Evolutionary conservation across 2,113 vertebrate species (phyloP).

Genomic region (Brachyhypopomus occidentalis): DNA sequence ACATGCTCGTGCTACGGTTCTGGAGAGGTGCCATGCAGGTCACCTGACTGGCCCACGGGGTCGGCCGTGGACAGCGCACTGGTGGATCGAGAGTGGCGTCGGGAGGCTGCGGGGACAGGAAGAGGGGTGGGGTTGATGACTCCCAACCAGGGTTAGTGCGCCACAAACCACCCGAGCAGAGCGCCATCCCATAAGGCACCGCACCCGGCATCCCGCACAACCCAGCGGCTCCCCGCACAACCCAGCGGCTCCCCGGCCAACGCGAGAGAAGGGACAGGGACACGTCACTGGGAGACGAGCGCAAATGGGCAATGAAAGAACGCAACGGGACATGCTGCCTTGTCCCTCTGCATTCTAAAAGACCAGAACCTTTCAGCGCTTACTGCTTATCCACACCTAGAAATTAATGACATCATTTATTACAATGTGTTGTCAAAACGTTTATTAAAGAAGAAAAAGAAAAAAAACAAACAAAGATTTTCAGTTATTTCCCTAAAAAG

Average conservation of each 20-base stretch:
- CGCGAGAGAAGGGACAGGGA: not conserved
- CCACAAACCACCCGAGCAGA: conserved; percentile 58
- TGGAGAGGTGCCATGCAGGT: conserved; percentile 83
- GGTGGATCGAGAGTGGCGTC: conserved; percentile 99
- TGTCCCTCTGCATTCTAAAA: not conserved
- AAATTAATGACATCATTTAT: not conserved
- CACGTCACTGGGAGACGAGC: no score
- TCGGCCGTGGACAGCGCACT: conserved; percentile 97
- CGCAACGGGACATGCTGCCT: conserved; percentile 20
- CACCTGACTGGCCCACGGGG: conserved; percentile 98
- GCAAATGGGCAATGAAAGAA: not conserved
- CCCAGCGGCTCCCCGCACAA: not conserved
- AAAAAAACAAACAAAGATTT: not conserved
- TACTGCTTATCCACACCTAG: not conserved
- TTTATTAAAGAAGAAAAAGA: not conserved
- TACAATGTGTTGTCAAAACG: not conserved
- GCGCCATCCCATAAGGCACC: not conserved
- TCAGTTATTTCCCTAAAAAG: not conserved
- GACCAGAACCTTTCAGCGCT: not conserved
- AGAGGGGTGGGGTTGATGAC: conserved; percentile 72
- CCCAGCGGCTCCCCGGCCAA: not conserved
- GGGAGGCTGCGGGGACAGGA: conserved; percentile 95
- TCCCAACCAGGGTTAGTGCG: conserved; percentile 42
- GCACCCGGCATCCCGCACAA: conserved; percentile 2
- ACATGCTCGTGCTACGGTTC: conserved; percentile 59